Base-by-base conservation (phyloP, 2,888 invertebrate genomes). In the Trichopoda pennipes region DNA sequence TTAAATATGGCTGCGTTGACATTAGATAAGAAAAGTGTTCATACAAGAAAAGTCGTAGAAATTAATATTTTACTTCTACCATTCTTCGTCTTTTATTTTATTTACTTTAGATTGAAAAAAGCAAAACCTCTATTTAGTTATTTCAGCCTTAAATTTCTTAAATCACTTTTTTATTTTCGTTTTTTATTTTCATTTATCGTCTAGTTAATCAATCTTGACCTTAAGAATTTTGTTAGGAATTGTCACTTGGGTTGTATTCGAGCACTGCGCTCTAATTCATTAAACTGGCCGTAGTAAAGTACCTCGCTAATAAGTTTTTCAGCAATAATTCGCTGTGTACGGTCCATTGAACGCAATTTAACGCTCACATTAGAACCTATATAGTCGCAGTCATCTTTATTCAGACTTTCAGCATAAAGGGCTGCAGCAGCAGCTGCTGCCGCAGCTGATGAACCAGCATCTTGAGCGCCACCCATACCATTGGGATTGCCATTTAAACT, bases 281-380 rank as follows among this genome's bases (percentile, higher is more conserved):
- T 90, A 80, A 90, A 89, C 73, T 90, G 90, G 0, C 90, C 90
- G 79, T 88, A 90, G 81, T 89, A 90, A 74, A 90, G 87, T 80
- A 90, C 90, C 86, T 90, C 90, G 76, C 90, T 88, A 77, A 90
- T 90, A 17, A 90, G 88, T 78, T 90, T 90, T 85, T 90, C 90
- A 76, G 90, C 90, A 60, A 90, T 90, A 76, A 90, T 90, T 78
- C 90, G 86, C 83, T 90, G 90, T 35, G 90, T 90, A 16, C 90
- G 89, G 80, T 90, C 90, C 90, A 90, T 90, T 1, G 89, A 86
- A 16, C 90, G 87, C 77, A 90, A 84, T 68, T 90, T 90, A 79
- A 90, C 86, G 23, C 90, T 89, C 28, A 90, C 90, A 85, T 90
- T 90, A 35, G 90, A 90, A 3, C 90, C 90, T 32, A 90, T 86